Evolutionary conservation across 2,888 invertebrate genomes (phyloP).

Genomic region (Tachina fera): DNA sequence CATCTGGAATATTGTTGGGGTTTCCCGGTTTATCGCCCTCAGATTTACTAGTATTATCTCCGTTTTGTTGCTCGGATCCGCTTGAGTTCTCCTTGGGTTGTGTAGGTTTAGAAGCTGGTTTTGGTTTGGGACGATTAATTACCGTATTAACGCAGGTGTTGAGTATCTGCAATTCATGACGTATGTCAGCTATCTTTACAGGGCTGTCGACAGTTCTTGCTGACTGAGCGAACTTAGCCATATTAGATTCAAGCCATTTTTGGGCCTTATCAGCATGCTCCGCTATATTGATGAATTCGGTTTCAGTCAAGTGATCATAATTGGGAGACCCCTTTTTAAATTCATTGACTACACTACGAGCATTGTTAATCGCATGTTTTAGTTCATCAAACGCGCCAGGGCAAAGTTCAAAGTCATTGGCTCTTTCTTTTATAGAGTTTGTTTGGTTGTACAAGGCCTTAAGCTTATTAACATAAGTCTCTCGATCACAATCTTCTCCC

Average conservation of each 20-base stretch:
- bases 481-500: constrained; percentile 95
- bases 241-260: constrained; percentile 92
- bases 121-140: constrained; percentile 95
- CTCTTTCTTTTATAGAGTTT: constrained; percentile 94
- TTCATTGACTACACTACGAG: constrained; percentile 91
- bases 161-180: constrained; percentile 88
- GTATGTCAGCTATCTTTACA: constrained; percentile 90
- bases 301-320: constrained; percentile 91
- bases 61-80: constrained; percentile 75
- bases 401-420: constrained; percentile 91
- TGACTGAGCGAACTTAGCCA: constrained; percentile 86
- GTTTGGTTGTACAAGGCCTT: constrained; percentile 88
- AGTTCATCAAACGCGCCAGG: constrained; percentile 92
- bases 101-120: constrained; percentile 84
- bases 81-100: constrained; percentile 77
- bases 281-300: constrained; percentile 90
- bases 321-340: constrained; percentile 88
- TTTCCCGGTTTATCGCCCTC: constrained; percentile 69
- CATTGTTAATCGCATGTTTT: constrained; percentile 89
- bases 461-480: constrained; percentile 87
- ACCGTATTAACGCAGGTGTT: constrained; percentile 87
- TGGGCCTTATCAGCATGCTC: constrained; percentile 88
- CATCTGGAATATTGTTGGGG: constrained; percentile 75
- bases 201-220: constrained; percentile 89
- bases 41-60: constrained; percentile 72